Evolutionary conservation across 2,113 vertebrate genomes (phyloP).

Genomic region (Manacus vitellinus): DNA sequence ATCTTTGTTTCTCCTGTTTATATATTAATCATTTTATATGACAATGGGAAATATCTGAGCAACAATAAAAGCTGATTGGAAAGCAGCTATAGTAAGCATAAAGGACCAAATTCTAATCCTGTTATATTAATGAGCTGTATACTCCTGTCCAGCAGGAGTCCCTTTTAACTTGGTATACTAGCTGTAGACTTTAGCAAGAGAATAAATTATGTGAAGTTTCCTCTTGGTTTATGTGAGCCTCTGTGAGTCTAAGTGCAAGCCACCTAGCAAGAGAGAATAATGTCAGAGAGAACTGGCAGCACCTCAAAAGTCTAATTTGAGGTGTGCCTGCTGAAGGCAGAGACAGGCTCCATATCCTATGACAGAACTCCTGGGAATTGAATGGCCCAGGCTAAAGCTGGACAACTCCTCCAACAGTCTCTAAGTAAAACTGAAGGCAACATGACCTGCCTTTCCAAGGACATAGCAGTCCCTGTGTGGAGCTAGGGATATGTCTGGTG

Average conservation of each 20-base stretch:
- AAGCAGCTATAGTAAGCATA: background rate
- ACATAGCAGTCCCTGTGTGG: background rate
- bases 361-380: background rate
- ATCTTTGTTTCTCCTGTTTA: background rate
- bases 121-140: background rate
- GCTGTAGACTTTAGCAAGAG: background rate
- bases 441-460: background rate
- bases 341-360: background rate
- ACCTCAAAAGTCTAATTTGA: background rate
- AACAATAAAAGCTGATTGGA: background rate
- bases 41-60: background rate
- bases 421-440: background rate
- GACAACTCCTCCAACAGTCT: background rate
- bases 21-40: slow-evolving; percentile 15
- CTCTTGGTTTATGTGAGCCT: background rate
- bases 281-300: background rate
- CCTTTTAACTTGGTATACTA: background rate
- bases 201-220: background rate
- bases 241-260: background rate
- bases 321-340: background rate
- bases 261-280: background rate
- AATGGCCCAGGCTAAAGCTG: background rate
- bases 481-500: background rate
- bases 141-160: background rate
- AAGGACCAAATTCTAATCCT: background rate